phyloP scores from a whole-genome alignment of 2,888 invertebrate species.

The Dryomyza anilis region DNA sequence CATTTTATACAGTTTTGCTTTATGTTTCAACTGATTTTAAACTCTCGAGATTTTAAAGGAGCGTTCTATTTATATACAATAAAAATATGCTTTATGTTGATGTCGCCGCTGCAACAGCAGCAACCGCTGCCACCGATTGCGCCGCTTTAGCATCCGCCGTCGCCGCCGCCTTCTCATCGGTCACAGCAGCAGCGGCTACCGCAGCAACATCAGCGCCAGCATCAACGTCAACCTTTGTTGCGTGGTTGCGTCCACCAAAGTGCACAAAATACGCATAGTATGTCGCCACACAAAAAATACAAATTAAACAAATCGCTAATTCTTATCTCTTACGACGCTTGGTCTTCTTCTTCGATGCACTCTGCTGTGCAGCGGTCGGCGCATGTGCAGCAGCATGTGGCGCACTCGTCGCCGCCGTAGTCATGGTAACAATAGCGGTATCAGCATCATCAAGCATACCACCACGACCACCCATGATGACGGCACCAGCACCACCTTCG shows the following conservation, averaged over 20 bases:
- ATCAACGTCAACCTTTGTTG: not conserved
- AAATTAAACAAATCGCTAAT: constrained; percentile 62
- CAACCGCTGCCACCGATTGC: not conserved
- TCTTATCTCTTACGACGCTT: constrained; percentile 62
- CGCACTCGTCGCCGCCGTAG: constrained; percentile 13
- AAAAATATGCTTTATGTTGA: not conserved
- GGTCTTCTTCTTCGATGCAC: constrained; percentile 59
- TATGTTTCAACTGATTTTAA: too few species aligned
- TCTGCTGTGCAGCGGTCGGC: constrained; percentile 31
- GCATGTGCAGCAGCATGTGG: constrained; percentile 8
- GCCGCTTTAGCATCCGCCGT: too few species aligned
- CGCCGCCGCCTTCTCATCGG: not conserved
- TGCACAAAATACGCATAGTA: constrained; percentile 56
- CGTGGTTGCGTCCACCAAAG: constrained; percentile 21
- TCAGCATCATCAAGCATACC: constrained; percentile 6
- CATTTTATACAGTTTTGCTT: too few species aligned
- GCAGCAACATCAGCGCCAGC: not conserved
- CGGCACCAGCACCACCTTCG: constrained; percentile 28
- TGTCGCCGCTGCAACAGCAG: not conserved
- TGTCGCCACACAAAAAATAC: constrained; percentile 58
- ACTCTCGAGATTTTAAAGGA: too few species aligned
- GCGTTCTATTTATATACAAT: not conserved
- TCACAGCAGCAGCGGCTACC: not conserved
- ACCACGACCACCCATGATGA: constrained; percentile 13
- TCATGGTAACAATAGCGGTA: constrained; percentile 26